Conservation (phyloP, 2,888 invertebrate genomes). For the Tricholauxania praeusta region DNA sequence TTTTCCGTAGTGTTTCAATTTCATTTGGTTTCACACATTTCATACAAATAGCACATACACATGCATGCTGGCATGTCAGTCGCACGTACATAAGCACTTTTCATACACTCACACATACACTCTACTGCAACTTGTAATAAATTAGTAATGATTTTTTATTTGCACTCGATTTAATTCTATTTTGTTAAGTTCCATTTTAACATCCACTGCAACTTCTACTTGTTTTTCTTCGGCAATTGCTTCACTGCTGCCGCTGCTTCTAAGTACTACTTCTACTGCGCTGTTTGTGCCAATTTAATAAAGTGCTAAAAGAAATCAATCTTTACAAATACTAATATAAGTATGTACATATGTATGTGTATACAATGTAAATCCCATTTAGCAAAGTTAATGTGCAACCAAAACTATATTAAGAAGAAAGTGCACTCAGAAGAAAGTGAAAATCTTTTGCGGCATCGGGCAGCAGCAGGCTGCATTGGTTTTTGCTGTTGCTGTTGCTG, state of each 20-base stretch:
- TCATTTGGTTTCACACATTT: background rate
- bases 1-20: conserved; percentile 2
- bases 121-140: conserved; percentile 19
- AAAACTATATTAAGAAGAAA: no score
- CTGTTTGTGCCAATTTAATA: conserved; percentile 19
- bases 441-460: conserved; percentile 21
- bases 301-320: conserved; percentile 30
- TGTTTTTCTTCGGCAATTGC: no score
- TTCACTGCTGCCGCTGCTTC: no score
- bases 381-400: background rate
- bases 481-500: conserved; percentile 21
- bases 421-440: background rate
- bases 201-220: background rate
- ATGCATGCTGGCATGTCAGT: background rate
- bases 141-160: conserved; percentile 22
- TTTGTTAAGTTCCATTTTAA: conserved; percentile 10
- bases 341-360: conserved; percentile 5
- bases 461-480: conserved; percentile 19
- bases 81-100: no score
- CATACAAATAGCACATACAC: background rate
- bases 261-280: no score
- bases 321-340: conserved; percentile 11
- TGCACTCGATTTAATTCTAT: conserved; percentile 27
- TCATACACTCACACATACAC: background rate
- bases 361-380: background rate